Base-by-base conservation (phyloP, 2,797 vertebrate species). In the Cuniculus paca region DNA sequence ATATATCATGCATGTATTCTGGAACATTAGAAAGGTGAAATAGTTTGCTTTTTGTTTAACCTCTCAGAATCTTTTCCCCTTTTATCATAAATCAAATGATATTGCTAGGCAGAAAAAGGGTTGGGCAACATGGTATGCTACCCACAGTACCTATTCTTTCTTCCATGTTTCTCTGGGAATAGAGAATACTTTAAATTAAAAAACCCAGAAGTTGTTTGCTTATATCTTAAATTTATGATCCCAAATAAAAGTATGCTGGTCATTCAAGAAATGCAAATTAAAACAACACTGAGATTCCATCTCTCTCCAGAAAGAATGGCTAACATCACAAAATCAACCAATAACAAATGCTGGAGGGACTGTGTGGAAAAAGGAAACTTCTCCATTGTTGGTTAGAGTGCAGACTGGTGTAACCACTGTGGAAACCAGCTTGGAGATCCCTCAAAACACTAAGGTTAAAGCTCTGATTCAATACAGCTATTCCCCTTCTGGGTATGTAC, bases 51-150 rank as follows among this genome's bases (percentile, higher is more conserved):
- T 82, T 81, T 77, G 12, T 39, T 92, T 48, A 91, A 6, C 13
- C 36, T 78, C 14, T 95, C 63, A 86, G 89, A 83, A 90, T 83
- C n/a, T 68, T 94, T 88, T 84, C 63, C 45, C n/a, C 50, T 81
- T 78, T 86, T 50, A 78, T 68, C 3, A 74, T 13, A 65, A 65
- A 92, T 88, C 72, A 77, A 83, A 61, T 77, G 13, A 77, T 34
- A 12, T 22, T 82, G 11, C 26, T 88, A 22, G 39, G 6, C 31
- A 95, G 14, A 60, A 22, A 89, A 93, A 52, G 4, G 5, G 60
- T 82, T 56, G 50, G 16, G 28, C 2, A 87, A 92, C 72, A 54
- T 75, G 12, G 14, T 36, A 80, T 0, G 5, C n/a, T 75, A 13
- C 17, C 61, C 28, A 65, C 13, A 54, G 36, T 79, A 80, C 58